Base-by-base conservation (phyloP, 1,140 invertebrate species). In the Rhynchophorus ferrugineus region DNA sequence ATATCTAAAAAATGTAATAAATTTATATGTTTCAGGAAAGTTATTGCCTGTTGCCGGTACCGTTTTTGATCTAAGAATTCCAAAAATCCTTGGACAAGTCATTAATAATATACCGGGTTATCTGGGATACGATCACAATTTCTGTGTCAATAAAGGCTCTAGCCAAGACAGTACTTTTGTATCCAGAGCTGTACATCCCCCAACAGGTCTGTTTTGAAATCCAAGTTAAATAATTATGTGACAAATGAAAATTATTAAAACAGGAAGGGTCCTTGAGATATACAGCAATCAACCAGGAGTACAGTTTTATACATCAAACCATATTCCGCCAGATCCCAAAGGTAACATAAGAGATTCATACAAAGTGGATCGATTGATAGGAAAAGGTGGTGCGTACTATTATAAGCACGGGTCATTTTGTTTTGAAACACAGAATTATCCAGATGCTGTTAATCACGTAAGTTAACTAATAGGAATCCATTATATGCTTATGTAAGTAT, bases 401-500 rank as follows among this genome's bases (percentile, higher is more conserved):
- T 76, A 77, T n/a, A 81, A 82, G 56, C 89, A 94, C 57, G 84
- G 82, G 0, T 87, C 84, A 1, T 84, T 96, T 55, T 95, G 89
- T 65, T 73, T 95, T 29, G 91, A 96, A 70, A 90, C 92, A 0
- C 91, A 96, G 71, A 89, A 89, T 63, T 96, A 84, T 75, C 93
- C 93, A 0, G 86, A 97, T 73, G 87, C 92, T 3, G 71, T 93
- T 1, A 91, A 97, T 73, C 78, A 92, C 69, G 61, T 61, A 52
- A 54, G 59, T 59, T 18, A n/a, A 2, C 6, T 2, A 38, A 14
- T 8, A n/a, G 11, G 13, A 14, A 38, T 17, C 2, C 8, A 2
- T 38, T 3, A 14, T 38, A n/a, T n/a, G n/a, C n/a, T n/a, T n/a
- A n/a, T n/a, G 14, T 16, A 37, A 37, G 17, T 37, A 3, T 37